A percentile compares a stretch with the other conserved stretches of the same genome.
phyloP scores from a whole-genome alignment of 2,113 vertebrate genomes.

The Cryptotis parvus region DNA sequence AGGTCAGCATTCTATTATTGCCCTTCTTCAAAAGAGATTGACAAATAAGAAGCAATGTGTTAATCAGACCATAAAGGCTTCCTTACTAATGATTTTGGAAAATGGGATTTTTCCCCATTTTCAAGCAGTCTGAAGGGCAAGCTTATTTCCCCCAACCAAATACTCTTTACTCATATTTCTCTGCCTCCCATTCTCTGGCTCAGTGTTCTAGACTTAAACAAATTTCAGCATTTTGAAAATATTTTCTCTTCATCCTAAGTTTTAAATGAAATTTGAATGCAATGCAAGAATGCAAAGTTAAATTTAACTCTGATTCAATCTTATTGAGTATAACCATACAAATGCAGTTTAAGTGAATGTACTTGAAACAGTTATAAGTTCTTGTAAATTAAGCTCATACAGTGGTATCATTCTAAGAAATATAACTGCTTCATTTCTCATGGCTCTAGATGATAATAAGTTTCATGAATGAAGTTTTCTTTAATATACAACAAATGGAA shows the following conservation, averaged over 20 bases:
- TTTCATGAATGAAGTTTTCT: constrained; percentile 64
- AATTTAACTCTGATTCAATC: constrained; percentile 35
- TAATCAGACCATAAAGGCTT: neutral
- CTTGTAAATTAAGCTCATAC: constrained; percentile 57
- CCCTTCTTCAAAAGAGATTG: neutral
- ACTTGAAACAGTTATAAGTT: constrained; percentile 55
- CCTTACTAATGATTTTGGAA: constrained; percentile 38
- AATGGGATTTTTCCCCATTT: neutral
- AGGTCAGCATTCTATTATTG: neutral
- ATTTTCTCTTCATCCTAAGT: constrained; percentile 3
- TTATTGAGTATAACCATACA: constrained; percentile 42
- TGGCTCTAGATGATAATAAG: constrained; percentile 25
- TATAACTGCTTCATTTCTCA: constrained; percentile 43
- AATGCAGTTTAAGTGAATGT: constrained; percentile 56
- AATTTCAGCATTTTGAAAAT: neutral
- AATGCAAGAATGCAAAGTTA: constrained; percentile 46
- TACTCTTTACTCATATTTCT: neutral
- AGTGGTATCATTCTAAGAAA: constrained; percentile 56
- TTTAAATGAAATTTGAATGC: constrained; percentile 67
- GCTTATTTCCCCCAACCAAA: constrained; percentile 38
- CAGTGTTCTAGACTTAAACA: constrained; percentile 35
- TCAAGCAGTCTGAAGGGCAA: neutral
- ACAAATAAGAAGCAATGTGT: neutral
- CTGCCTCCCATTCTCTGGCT: neutral
- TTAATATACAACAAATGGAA: constrained; percentile 63